Conservation (phyloP, 2,113 vertebrate genomes). For the Malurus alboscapulatus region DNA sequence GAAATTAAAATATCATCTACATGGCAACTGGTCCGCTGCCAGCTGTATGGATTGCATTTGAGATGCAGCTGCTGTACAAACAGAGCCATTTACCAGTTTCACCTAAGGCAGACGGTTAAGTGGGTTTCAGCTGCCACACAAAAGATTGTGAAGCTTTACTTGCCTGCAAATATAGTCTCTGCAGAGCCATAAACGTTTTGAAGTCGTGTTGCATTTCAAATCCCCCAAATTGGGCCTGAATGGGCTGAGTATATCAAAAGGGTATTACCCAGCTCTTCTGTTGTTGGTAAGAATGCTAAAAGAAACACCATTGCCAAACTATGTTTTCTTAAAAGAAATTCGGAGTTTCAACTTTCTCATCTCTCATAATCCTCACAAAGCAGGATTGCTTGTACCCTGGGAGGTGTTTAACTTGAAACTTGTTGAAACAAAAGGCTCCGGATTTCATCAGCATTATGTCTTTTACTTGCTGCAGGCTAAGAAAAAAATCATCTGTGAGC, state of each 20-base stretch:
- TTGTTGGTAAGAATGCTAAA: neutral
- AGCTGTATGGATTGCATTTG: conserved; percentile 49
- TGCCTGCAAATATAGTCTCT: conserved; percentile 17
- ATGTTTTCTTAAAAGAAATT: conserved; percentile 4
- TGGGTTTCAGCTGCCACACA: conserved; percentile 53
- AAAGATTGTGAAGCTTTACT: conserved; percentile 26
- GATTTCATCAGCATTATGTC: neutral
- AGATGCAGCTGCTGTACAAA: conserved; percentile 58
- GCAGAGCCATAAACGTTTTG: conserved; percentile 1
- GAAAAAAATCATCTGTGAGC: neutral
- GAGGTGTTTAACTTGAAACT: neutral
- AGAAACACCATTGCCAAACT: neutral
- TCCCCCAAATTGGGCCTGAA: neutral
- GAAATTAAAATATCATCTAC: conserved; percentile 61
- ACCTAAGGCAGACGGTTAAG: conserved; percentile 49
- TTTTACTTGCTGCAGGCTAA: neutral
- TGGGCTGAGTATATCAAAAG: neutral
- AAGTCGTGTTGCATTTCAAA: conserved; percentile 5
- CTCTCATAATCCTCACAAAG: conserved; percentile 13
- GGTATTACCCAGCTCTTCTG: neutral
- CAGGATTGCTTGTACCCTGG: neutral
- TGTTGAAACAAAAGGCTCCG: neutral
- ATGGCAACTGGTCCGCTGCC: conserved; percentile 10
- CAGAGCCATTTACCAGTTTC: conserved; percentile 50
- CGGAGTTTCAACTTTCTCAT: neutral